These are phyloP conservation scores for Apotomis capreana DNA, from an alignment of 2,888 invertebrate species.

Conservation along the genomic window DNA sequence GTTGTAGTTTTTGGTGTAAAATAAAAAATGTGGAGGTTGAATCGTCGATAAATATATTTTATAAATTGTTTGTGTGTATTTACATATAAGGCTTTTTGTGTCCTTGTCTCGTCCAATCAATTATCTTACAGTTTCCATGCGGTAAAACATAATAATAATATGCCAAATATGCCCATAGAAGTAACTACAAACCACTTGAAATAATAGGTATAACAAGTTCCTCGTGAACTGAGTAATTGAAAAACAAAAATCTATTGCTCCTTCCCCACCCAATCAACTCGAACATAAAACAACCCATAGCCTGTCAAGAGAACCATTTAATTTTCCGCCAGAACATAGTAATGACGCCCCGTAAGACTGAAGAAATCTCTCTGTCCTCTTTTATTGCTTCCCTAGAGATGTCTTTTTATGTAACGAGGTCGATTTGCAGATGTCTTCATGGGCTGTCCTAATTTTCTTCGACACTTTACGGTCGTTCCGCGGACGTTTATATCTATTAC, in stretches of 20 bases:
- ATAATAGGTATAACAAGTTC: not conserved
- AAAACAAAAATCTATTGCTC: not conserved
- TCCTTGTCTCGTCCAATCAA: no score
- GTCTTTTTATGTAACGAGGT: constrained; percentile 66
- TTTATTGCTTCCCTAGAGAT: constrained; percentile 68
- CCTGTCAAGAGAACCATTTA: constrained; percentile 61
- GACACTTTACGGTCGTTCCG: constrained; percentile 54
- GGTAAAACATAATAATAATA: no score
- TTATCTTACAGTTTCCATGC: no score
- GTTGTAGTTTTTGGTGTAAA: no score
- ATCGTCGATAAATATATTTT: no score
- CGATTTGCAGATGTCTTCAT: constrained; percentile 67
- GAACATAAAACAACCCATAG: constrained; percentile 43
- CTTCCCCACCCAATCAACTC: constrained; percentile 9
- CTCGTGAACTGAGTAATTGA: not conserved
- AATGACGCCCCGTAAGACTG: constrained; percentile 67
- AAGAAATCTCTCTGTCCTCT: constrained; percentile 61
- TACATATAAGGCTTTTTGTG: no score
- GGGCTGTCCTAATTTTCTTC: constrained; percentile 63
- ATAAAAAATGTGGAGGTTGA: no score
- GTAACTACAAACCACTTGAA: not conserved
- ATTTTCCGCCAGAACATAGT: constrained; percentile 69
- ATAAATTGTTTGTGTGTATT: no score
- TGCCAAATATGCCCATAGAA: no score
- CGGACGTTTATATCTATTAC: constrained; percentile 34